Conservation (phyloP, 2,113 vertebrate species). For the Ochotona curzoniae region DNA sequence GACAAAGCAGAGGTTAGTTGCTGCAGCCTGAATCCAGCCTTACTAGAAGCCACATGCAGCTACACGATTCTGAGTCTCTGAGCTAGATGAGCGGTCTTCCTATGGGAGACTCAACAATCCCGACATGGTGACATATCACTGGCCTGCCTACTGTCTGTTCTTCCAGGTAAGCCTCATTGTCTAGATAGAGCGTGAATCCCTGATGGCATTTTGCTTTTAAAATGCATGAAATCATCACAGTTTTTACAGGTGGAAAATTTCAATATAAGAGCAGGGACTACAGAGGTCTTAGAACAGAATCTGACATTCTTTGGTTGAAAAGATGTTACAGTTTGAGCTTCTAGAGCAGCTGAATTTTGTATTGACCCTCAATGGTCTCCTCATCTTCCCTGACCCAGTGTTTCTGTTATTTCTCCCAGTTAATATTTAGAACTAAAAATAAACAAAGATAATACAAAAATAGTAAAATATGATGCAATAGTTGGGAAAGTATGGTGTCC, state of each 20-base stretch:
- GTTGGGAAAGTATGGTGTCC: neutral
- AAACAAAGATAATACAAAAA: neutral
- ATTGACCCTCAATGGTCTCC: neutral
- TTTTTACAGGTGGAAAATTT: neutral
- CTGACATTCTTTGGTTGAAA: neutral
- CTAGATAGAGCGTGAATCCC: neutral
- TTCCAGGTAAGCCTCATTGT: neutral
- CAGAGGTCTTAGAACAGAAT: neutral
- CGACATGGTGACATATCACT: accelerated
- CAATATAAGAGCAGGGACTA: neutral
- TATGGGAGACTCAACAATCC: no score
- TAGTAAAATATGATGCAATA: neutral
- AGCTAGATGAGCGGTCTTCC: neutral
- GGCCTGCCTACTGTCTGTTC: no score
- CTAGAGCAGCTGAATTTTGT: neutral
- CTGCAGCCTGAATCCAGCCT: neutral
- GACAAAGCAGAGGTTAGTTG: neutral
- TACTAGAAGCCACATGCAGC: neutral
- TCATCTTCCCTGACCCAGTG: neutral
- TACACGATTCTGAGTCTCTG: accelerated
- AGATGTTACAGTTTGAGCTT: neutral
- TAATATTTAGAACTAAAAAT: neutral
- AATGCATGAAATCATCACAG: neutral
- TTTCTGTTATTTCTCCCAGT: neutral
- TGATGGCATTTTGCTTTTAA: neutral